Base-by-base conservation (phyloP, 2,113 vertebrate genomes). In the Chaenogobius annularis region DNA sequence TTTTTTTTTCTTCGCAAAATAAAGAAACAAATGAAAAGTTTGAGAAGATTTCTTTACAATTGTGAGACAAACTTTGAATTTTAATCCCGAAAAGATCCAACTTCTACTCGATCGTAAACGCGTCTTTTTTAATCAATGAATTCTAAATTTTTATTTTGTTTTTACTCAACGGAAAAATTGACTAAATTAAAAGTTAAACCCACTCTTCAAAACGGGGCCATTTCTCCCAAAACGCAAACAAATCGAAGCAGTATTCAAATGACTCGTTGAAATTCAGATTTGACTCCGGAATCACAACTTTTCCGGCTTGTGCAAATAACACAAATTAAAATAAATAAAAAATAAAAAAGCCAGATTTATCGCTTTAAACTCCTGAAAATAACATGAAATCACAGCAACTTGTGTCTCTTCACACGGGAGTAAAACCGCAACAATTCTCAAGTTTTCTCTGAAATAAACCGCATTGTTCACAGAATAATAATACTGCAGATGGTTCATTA, bases 261-360 rank as follows among this genome's bases (percentile, higher is more conserved):
- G 10, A 68, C 54, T 72, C 67, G 43, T 73, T 76, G 65, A 61
- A 82, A 61, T 72, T 78, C 23, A 66, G 15, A 50, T 82, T 70
- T 47, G 10, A 72, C 54, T 70, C 63, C 37, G 35, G 46, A 62
- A 61, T 15, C 8, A 61, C 22, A 26, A 35, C 23, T 3, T 43
- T 66, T 46, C 56, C 46, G 37, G 76, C 61, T 31, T 83, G 84
- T 88, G 84, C 87, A 88, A 85, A 82, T 37, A 81, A 86, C 69
- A 75, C 79, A 66, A 80, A 77, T 50, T n/a, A n/a, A n/a, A n/a
- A n/a, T n/a, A n/a, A n/a, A n/a, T n/a, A n/a, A n/a, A n/a, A n/a
- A n/a, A n/a, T n/a, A n/a, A n/a, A 40, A 17, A 72, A 70, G 68
- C 70, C 66, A 62, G 69, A 37, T 79, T 56, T 52, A 40, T 58